Evolutionary conservation across 2,113 vertebrate genomes (phyloP).

Genomic region (Trogon melanurus): DNA sequence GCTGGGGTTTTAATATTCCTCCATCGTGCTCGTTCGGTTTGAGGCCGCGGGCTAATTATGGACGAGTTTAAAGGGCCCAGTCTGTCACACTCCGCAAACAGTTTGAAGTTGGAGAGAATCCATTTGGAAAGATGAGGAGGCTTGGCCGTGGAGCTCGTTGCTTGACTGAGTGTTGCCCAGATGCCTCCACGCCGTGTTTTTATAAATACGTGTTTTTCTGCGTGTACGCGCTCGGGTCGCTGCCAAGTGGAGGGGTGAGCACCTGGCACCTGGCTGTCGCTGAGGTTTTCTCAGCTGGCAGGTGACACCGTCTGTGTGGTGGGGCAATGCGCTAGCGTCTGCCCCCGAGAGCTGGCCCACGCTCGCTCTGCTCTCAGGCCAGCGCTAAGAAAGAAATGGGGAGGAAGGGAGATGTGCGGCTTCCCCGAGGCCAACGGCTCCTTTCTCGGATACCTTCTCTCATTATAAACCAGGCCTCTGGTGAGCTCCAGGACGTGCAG

Average conservation of each 20-base stretch:
- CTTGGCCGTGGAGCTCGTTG: slow-evolving; percentile 15
- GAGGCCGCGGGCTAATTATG: slow-evolving; percentile 65
- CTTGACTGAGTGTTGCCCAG: slow-evolving; percentile 39
- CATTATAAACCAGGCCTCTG: neutral
- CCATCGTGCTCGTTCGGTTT: slow-evolving; percentile 57
- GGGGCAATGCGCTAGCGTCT: neutral
- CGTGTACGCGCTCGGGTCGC: neutral
- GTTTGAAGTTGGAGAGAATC: slow-evolving; percentile 71
- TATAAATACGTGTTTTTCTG: neutral
- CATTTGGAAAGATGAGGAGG: slow-evolving; percentile 62
- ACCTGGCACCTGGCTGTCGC: neutral
- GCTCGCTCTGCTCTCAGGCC: neutral
- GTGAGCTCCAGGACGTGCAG: no score
- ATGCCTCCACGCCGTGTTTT: neutral
- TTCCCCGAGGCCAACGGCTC: neutral
- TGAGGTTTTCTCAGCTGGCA: neutral
- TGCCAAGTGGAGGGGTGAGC: slow-evolving; percentile 2
- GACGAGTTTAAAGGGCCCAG: slow-evolving; percentile 65
- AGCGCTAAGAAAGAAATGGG: neutral
- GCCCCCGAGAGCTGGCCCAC: neutral
- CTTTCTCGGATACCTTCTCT: neutral
- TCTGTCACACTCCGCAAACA: slow-evolving; percentile 65
- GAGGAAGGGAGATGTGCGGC: neutral
- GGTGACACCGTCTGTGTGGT: neutral
- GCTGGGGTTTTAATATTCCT: slow-evolving; percentile 69